Evolutionary conservation across 1,140 invertebrate genomes (phyloP).

Genomic region (Tachypleus tridentatus): DNA sequence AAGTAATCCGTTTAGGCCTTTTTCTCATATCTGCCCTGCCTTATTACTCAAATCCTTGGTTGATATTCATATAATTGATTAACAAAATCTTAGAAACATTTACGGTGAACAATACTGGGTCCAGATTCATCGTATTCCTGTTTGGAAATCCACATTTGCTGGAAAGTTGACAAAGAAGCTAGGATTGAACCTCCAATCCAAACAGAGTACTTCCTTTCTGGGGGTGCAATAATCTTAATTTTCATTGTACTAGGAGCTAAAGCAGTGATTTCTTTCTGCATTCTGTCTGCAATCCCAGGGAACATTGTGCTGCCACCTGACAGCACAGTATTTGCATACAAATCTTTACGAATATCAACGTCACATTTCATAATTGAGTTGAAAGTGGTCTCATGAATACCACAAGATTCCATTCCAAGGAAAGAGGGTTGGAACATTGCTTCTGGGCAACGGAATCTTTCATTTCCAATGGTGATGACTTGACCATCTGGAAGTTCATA

Average conservation of each 20-base stretch:
- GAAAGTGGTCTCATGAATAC: conserved; percentile 66
- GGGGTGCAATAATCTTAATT: conserved; percentile 49
- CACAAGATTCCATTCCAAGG: conserved; percentile 70
- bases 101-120: conserved; percentile 34
- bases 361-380: conserved; percentile 49
- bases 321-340: conserved; percentile 71
- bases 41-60: too few relatives aligned
- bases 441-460: conserved; percentile 44
- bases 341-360: conserved; percentile 38
- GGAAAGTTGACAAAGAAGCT: conserved; percentile 49
- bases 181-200: conserved; percentile 49
- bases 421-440: conserved; percentile 50
- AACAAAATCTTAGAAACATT: conserved; percentile 31
- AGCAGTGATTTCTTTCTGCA: conserved; percentile 42
- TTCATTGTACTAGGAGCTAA: conserved; percentile 46
- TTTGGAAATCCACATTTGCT: conserved; percentile 47
- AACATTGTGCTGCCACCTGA: conserved; percentile 65
- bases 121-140: too few relatives aligned
- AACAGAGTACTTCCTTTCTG: conserved; percentile 45
- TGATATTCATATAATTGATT: too few relatives aligned
- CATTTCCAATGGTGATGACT: conserved; percentile 48
- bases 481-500: conserved; percentile 78
- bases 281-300: conserved; percentile 48
- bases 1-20: too few relatives aligned
- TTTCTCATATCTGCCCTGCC: too few relatives aligned